A percentile compares a stretch with the other conserved stretches of the same genome.
phyloP scores from a whole-genome alignment of 2,888 invertebrate genomes.

The Cyclophora punctaria region DNA sequence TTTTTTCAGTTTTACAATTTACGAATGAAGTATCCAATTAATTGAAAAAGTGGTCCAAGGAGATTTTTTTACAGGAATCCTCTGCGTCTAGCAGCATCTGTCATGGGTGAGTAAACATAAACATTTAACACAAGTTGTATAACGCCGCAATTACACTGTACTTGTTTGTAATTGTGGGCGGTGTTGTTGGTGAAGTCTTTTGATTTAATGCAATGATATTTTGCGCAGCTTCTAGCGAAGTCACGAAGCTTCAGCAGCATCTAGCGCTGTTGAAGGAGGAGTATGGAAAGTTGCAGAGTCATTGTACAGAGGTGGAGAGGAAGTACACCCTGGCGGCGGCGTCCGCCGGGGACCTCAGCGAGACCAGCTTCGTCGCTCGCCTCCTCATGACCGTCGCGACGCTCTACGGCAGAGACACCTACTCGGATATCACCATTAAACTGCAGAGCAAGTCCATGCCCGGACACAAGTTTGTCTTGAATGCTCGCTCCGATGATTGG shows the following conservation, averaged over 20 bases:
- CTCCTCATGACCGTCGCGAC: slow-evolving; percentile 87
- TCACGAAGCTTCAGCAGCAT: slow-evolving; percentile 87
- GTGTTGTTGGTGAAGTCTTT: slow-evolving; percentile 35
- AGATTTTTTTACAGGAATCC: slow-evolving; percentile 26
- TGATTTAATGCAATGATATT: slow-evolving; percentile 33
- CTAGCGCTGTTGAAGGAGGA: slow-evolving; percentile 89
- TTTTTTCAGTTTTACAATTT: slow-evolving; percentile 28
- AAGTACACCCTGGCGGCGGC: slow-evolving; percentile 88
- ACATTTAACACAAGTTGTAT: slow-evolving; percentile 9
- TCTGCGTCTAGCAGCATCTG: slow-evolving; percentile 29
- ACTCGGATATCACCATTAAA: slow-evolving; percentile 88
- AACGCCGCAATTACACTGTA: slow-evolving; percentile 18
- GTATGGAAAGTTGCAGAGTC: slow-evolving; percentile 90
- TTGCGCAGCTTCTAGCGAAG: slow-evolving; percentile 74
- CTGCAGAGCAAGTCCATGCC: slow-evolving; percentile 82
- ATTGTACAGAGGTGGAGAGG: slow-evolving; percentile 86
- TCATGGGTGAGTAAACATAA: slow-evolving; percentile 58
- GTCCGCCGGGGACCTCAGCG: slow-evolving; percentile 76
- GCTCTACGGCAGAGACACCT: slow-evolving; percentile 86
- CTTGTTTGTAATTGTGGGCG: slow-evolving; percentile 55
- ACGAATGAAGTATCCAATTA: slow-evolving; percentile 24
- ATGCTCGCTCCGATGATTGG: slow-evolving; percentile 92
- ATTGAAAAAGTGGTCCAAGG: slow-evolving; percentile 27
- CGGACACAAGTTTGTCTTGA: slow-evolving; percentile 92
- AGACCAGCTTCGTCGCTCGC: slow-evolving; percentile 89